phyloP scores from a whole-genome alignment of 2,113 vertebrate species.

The Himantopus leucocephalus region DNA sequence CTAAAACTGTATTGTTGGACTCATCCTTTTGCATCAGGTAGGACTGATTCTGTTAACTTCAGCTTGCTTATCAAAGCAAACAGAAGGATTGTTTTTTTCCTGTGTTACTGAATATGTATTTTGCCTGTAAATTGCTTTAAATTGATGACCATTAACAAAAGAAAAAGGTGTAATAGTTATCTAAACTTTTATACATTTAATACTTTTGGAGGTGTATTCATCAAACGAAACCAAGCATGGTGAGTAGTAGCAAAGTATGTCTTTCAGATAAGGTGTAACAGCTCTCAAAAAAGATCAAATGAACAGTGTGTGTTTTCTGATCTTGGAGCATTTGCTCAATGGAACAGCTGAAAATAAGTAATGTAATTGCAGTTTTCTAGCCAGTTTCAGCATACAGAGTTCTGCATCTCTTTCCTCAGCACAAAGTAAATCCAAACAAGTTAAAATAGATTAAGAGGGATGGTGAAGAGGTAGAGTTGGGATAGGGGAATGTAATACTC shows the following conservation, averaged over 20 bases:
- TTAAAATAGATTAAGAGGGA: background rate
- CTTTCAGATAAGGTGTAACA: background rate
- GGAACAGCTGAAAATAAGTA: background rate
- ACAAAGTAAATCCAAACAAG: background rate
- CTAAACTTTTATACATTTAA: background rate
- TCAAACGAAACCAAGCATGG: background rate
- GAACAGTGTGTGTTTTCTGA: background rate
- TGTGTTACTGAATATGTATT: background rate
- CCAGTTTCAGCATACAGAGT: background rate
- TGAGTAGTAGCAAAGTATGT: background rate
- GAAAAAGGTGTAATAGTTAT: background rate
- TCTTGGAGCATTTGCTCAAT: background rate
- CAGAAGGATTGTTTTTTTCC: background rate
- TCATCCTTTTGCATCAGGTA: constrained; percentile 52
- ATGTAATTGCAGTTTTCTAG: background rate
- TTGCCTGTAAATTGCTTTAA: background rate
- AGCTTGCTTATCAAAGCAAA: background rate
- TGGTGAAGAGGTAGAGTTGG: background rate
- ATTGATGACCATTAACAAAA: background rate
- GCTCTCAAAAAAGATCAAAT: background rate
- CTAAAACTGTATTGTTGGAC: constrained; percentile 7
- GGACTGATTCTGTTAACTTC: constrained; percentile 45
- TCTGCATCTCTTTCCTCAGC: background rate
- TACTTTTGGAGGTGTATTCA: background rate
- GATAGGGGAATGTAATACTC: background rate